Conservation (phyloP, 2,888 invertebrate genomes). For the Sepiola atlantica region DNA sequence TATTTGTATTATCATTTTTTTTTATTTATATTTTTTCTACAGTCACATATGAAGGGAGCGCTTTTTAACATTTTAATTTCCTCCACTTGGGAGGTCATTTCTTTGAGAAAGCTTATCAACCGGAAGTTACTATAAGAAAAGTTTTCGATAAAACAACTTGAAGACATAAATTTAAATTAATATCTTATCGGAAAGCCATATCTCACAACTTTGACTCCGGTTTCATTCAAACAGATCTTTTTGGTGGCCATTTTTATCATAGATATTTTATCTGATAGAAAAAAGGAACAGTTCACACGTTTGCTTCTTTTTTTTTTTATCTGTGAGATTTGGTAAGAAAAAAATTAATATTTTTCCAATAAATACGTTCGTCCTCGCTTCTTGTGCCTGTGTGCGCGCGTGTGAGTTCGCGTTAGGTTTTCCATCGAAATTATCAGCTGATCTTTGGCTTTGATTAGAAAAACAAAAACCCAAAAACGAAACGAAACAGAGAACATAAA, state of each 20-base stretch:
- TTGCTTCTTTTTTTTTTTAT: background rate
- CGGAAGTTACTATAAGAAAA: no score
- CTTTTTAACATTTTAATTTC: no score
- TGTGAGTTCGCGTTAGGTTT: background rate
- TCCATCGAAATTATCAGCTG: background rate
- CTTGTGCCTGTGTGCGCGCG: background rate
- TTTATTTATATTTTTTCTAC: no score
- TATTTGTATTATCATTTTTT: no score
- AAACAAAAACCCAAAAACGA: background rate
- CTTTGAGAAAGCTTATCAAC: no score
- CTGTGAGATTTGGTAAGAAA: background rate
- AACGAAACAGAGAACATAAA: background rate
- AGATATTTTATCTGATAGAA: background rate
- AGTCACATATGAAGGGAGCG: no score
- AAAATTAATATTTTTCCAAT: background rate
- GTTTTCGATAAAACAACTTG: background rate
- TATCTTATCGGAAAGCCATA: conserved; percentile 32
- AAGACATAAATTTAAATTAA: conserved; percentile 13
- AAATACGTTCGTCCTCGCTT: background rate
- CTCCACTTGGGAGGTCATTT: no score
- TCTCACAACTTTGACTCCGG: background rate
- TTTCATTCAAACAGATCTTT: background rate
- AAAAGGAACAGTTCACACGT: background rate
- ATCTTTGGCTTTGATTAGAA: background rate
- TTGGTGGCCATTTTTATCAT: background rate